Conservation (phyloP, 2,888 invertebrate genomes). For the Steinernema scapterisci region DNA sequence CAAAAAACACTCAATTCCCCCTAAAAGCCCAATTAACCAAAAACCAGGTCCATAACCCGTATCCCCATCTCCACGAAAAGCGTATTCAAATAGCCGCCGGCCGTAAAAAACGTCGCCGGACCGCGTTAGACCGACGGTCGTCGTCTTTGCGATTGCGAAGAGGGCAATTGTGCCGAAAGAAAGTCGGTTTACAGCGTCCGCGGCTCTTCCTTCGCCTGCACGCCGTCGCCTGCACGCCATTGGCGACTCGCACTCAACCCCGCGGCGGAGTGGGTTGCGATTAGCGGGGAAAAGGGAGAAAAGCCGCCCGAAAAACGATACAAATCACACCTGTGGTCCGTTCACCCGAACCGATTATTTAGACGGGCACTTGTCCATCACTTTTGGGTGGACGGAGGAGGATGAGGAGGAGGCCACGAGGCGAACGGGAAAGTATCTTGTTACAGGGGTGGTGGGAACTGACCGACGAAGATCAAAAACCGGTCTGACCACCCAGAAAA, state of each 20-base stretch:
- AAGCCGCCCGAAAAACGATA: conserved; percentile 30
- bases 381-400: no score
- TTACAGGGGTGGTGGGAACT: neutral
- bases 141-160: neutral
- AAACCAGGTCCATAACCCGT: neutral
- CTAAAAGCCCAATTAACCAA: conserved; percentile 1
- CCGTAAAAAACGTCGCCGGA: conserved; percentile 23
- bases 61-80: no score
- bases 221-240: no score
- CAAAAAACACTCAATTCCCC: no score
- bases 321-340: conserved; percentile 18
- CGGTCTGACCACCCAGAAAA: neutral
- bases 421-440: neutral
- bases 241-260: no score
- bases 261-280: neutral
- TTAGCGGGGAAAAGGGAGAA: conserved; percentile 3
- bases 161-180: neutral
- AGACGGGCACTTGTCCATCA: conserved; percentile 17
- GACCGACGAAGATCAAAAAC: conserved; percentile 3
- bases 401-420: no score
- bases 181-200: conserved; percentile 17
- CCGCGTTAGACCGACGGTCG: conserved; percentile 10
- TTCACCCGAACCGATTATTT: no score
- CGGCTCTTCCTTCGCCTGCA: neutral
- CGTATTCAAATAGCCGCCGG: conserved; percentile 8